phyloP scores from a whole-genome alignment of 2,888 invertebrate species.

The Cylloceria caligata region DNA sequence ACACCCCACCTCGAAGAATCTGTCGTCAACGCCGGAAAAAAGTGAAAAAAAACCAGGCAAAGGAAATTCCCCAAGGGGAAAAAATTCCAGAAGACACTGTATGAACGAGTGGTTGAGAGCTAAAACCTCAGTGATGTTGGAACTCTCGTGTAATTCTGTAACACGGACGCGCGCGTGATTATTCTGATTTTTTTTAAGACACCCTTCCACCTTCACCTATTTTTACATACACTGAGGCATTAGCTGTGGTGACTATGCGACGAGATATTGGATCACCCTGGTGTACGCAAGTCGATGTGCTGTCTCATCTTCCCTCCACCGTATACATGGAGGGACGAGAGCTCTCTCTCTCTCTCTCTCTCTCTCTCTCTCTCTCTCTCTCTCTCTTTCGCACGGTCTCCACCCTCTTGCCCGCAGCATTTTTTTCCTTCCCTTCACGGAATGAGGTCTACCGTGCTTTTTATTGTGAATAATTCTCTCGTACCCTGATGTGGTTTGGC shows the following conservation, averaged over 20 bases:
- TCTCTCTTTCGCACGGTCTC: too few relatives aligned
- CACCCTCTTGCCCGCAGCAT: too few relatives aligned
- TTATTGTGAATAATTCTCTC: constrained; percentile 63
- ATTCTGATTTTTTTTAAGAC: constrained; percentile 58
- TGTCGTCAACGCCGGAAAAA: constrained; percentile 54
- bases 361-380: not conserved
- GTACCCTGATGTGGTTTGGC: constrained; percentile 52
- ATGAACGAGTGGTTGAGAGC: constrained; percentile 18
- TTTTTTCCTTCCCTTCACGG: constrained; percentile 22
- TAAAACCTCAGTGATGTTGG: constrained; percentile 9
- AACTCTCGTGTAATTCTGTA: constrained; percentile 57
- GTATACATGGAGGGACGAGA: not conserved
- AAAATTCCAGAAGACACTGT: not conserved
- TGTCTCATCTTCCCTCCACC: not conserved
- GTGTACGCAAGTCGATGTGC: not conserved
- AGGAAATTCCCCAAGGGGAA: constrained; percentile 34
- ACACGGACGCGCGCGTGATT: constrained; percentile 55
- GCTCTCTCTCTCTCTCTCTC: not conserved
- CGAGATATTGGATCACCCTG: constrained; percentile 9
- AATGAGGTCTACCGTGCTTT: constrained; percentile 51
- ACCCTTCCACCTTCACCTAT: not conserved
- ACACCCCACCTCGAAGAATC: constrained; percentile 51
- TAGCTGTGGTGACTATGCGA: not conserved
- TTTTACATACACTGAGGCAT: not conserved
- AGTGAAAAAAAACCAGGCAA: constrained; percentile 28